Evolutionary conservation across 2,113 vertebrate genomes (phyloP), one percentile per base, ranked within the genome.

Genomic region (Sebastes fasciatus): DNA sequence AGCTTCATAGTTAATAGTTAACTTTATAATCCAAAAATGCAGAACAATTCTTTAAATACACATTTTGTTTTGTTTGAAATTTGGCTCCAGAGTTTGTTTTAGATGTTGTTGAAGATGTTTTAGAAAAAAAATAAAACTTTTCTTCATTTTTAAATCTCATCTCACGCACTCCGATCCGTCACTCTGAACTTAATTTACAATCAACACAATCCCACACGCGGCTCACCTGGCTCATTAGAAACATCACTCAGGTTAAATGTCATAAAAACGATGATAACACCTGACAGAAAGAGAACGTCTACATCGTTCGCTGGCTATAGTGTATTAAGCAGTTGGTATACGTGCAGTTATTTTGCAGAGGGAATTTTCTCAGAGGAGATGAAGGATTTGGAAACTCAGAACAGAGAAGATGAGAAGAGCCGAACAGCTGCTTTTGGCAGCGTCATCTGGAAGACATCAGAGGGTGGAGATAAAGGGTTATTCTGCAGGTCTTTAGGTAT

Each of bases 381-480:
- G 52, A 73, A 58, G n/a, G 13, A 68, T 51, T 9, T 73, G 66
- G 16, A 74, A 64, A 68, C 12, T 63, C 1, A 83, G 66, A 55
- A 23, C 4, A 19, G 0, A 49, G 13, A 23, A 1, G 23, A 75
- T 0, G 43, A 83, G 75, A 1, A 88, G 58, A 48, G 40, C 8
- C 1, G 87, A 86, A 3, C 58, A 10, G 60, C 81, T 77, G 79
- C 43, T 67, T 73, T 0, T 86, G 67, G 23, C 17, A 14, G 78
- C 76, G 2, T 16, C 69, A 61, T 1, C 91, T 92, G 66, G 19
- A 68, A 75, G 2, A 85, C 43, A 83, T 11, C 17, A 34, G 62
- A 61, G 34, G 8, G 4, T 0, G 14, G 7, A 70, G 17, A 61
- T 1, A 12, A 6, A n/a, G 1, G n/a, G 43, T 74, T 58, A 78